Base-by-base conservation (phyloP, 2,888 invertebrate genomes). In the Acanthosoma haemorrhoidale region DNA sequence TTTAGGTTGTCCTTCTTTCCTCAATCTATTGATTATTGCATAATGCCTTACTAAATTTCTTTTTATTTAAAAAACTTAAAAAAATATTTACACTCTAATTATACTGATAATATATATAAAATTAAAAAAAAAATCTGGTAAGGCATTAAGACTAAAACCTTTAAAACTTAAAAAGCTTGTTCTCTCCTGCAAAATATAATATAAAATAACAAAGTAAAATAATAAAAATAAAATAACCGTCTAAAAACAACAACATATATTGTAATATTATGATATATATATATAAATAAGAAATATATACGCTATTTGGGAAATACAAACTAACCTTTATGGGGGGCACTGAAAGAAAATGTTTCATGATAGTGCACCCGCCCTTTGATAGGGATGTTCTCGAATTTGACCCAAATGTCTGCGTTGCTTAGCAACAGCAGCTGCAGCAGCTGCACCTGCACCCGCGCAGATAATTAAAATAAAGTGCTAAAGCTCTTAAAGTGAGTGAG, bases 321-420 rank as follows among this genome's bases (percentile, higher is more conserved):
- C 74, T 74, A 72, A 74, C 74, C 74, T 74, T 74, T 69, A 73
- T 69, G 68, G 71, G 60, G 70, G 70, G 61, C 60, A 68, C 69
- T 70, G 64, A 64, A 41, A 39, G 64, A 64, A 39, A 64, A 41
- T 67, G 60, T 66, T 72, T 74, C 73, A 75, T 71, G 75, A 74
- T 68, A 75, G 91, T 89, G 84, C 83, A 84, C 89, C 89, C 85
- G 93, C 91, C 88, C 95, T 93, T 88, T 94, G 94, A 88, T 96
- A 96, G 84, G 96, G 96, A 89, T 96, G 95, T 85, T 95, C 94
- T 88, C 96, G 87, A 84, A 90, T 87, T 83, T 91, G 89, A 85
- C 90, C 88, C 84, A 92, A 87, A 83, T 88, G 87, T 83, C 92
- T 88, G 81, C 89, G 85, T 82, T 88, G 86, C 83, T 89, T 88